Percentiles rank a stretch among this genome's conserved stretches.
Evolutionary conservation across 2,113 vertebrate species (phyloP).

Genomic region (Megaceryle torquata): DNA sequence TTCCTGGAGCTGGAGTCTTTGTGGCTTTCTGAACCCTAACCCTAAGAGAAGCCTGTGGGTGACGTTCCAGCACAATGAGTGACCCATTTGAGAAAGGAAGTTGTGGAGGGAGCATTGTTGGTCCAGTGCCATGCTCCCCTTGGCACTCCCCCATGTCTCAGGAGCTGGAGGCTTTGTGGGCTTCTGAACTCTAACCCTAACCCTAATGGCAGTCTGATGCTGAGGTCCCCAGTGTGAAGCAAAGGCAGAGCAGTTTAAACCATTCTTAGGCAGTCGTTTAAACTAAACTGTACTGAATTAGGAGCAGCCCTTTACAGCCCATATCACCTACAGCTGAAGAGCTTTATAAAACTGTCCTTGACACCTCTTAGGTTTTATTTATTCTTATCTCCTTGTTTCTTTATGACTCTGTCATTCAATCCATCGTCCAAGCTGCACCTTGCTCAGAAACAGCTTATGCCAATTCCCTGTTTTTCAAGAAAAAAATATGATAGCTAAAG

Average conservation of each 20-base stretch:
- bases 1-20: too few relatives aligned
- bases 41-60: too few relatives aligned
- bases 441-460: not conserved
- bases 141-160: too few relatives aligned
- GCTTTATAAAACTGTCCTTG: constrained; percentile 18
- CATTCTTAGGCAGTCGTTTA: not conserved
- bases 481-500: not conserved
- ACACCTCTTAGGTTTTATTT: constrained; percentile 11
- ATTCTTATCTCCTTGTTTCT: constrained; percentile 12
- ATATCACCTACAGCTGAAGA: not conserved
- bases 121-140: too few relatives aligned
- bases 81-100: too few relatives aligned
- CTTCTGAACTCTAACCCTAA: too few relatives aligned
- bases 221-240: not conserved
- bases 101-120: too few relatives aligned
- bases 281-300: not conserved
- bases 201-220: too few relatives aligned
- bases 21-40: too few relatives aligned
- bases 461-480: not conserved
- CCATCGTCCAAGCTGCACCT: not conserved
- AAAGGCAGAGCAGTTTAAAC: not conserved
- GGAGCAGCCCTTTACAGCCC: not conserved
- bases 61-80: too few relatives aligned
- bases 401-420: constrained; percentile 19
- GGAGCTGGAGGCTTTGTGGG: too few relatives aligned